Base-by-base conservation (phyloP, 2,113 vertebrate species). In the Ramphastos sulfuratus region DNA sequence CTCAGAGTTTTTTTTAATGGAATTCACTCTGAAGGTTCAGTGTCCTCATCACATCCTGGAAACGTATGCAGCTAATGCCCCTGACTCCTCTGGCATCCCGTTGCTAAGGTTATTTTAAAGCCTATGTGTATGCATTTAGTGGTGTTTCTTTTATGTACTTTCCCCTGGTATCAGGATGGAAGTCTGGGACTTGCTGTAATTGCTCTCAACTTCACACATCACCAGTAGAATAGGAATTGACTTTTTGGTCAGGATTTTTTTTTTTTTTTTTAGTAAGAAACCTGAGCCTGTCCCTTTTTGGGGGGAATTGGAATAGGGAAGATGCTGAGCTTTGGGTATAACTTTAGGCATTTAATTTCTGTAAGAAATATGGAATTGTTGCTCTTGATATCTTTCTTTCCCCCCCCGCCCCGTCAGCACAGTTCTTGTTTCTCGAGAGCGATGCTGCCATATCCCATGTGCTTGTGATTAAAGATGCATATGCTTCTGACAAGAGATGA, bases 381-480 rank as follows among this genome's bases (percentile, higher is more conserved):
- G 5, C 12, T 17, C 7, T 27, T 21, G 2, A 17, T 42, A n/a
- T 54, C 12, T 44, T 52, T 58, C 31, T 50, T 23, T 23, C 10
- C 20, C 42, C 42, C 14, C 42, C 39, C 39, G 12, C 39, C 5
- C 24, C 33, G 50, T 52, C 4, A 18, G 33, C 1, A 1, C 0
- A 0, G 14, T 0, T 1, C 61, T 64, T 18, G 0, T 78, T 77
- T 71, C 85, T 77, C 58, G 12, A 37, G 92, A 80, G 82, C 2
- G 1, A 4, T 2, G 69, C 82, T 44, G 72, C 48, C 64, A 1
- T 31, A n/a, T 87, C 71, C 89, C 67, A 18, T 44, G 89, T 92
- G 84, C 75, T 84, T 5, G 52, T 87, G 92, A 92, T 91, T 92
- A 80, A 82, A 91, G 89, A 84, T 85, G 72, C 89, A 33, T 58